phyloP scores from a whole-genome alignment of 2,113 vertebrate genomes.

The Pachycephala philippinensis region DNA sequence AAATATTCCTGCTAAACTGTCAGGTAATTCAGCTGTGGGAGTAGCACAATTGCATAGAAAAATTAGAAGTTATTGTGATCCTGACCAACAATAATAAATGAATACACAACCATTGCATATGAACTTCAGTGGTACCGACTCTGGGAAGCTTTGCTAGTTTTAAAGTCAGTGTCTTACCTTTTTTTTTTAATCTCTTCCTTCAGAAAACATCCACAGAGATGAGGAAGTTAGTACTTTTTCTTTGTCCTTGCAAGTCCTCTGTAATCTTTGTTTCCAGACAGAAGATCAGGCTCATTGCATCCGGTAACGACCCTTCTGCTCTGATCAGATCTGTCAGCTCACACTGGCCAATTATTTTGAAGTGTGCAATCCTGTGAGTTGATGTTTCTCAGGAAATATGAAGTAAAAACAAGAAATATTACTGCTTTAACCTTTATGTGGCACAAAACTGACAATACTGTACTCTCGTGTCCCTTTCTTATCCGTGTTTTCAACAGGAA shows the following conservation, averaged over 20 bases:
- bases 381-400: not conserved
- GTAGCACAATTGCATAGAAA: rapidly evolving
- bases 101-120: rapidly evolving
- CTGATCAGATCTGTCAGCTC: not conserved
- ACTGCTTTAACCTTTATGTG: not conserved
- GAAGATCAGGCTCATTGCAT: not conserved
- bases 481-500: not conserved
- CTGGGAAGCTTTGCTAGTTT: not conserved
- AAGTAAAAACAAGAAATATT: not conserved
- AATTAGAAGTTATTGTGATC: not conserved
- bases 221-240: not conserved
- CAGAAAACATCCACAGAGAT: not conserved
- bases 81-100: not conserved
- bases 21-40: not conserved
- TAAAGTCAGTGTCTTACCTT: not conserved
- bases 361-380: not conserved
- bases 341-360: not conserved
- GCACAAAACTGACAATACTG: not conserved
- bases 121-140: not conserved
- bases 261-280: not conserved
- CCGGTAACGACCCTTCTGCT: not conserved
- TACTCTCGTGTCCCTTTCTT: not conserved
- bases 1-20: not conserved
- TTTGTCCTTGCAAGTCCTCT: not conserved
- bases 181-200: not conserved